Base-by-base conservation (phyloP, 2,113 vertebrate species). In the Microtus ochrogaster region DNA sequence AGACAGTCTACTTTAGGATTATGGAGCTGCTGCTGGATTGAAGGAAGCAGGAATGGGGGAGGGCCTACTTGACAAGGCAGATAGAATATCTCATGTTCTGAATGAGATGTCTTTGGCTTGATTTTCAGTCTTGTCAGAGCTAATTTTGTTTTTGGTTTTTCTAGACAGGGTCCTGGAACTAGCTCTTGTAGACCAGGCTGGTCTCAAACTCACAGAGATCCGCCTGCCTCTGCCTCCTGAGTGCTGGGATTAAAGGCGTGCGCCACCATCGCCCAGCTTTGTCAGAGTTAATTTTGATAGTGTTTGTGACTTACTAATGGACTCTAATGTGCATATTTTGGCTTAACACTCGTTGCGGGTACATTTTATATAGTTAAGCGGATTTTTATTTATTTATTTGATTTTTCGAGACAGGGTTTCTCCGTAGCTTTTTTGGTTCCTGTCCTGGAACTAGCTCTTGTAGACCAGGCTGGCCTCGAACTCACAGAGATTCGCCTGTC, bases 321-420 rank as follows among this genome's bases (percentile, higher is more conserved):
- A 72, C 24, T 72, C 1, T 81, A 47, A 33, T 93, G 7, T 72
- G 84, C 26, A 93, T 22, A 13, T 94, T 94, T 94, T 93, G 44
- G 9, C 81, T 79, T 91, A 86, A 87, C 17, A 79, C 7, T 87
- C 82, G 14, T 44, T 97, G 26, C 66, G 91, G 61, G 49, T 68
- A 92, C 44, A 84, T 66, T 78, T 82, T n/a, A 63, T 68, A 39
- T 94, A 79, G 36, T 94, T 96, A 70, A 90, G 36, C 94, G 33
- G 16, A 66, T 72, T 92, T 7, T 47, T 47, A 47, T 44, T 44
- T 44, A 44, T 44, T 44, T 44, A n/a, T n/a, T 41, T 41, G n/a
- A n/a, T n/a, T n/a, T 44, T 44, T 44, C 5, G 5, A 44, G 44
- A 5, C 44, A 44, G 44, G 44, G 44, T 44, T 44, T 44, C 44